phyloP scores from a whole-genome alignment of 2,113 vertebrate genomes.

The Aspiorhynchus laticeps region DNA sequence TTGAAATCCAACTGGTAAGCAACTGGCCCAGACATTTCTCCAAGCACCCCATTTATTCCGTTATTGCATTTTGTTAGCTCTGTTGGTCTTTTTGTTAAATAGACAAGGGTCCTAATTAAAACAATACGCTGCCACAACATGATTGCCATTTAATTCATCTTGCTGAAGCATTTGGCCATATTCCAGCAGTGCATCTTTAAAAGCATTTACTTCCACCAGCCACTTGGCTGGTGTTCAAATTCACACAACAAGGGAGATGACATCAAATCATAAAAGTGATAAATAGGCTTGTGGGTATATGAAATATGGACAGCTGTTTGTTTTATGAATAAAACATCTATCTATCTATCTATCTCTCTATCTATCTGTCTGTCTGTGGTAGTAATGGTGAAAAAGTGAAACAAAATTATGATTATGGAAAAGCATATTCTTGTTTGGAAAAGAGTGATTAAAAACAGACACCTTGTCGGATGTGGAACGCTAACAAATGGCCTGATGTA shows the following conservation, averaged over 20 bases:
- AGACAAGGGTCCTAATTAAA: conserved; percentile 53
- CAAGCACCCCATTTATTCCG: conserved; percentile 27
- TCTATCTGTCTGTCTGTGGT: not conserved
- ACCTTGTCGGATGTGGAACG: conserved; percentile 56
- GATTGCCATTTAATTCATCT: conserved; percentile 56
- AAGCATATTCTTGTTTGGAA: not conserved
- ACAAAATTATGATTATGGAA: not conserved
- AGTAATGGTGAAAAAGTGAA: not conserved
- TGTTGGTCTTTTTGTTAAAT: conserved; percentile 49
- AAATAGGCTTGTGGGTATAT: conserved; percentile 35
- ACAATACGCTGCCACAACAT: conserved; percentile 49
- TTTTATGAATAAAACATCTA: not conserved
- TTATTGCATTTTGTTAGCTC: conserved; percentile 44
- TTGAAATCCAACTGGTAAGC: not conserved
- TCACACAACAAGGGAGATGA: conserved; percentile 43
- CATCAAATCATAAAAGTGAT: conserved; percentile 46
- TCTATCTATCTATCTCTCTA: not conserved
- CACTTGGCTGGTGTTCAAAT: conserved; percentile 55
- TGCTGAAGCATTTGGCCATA: conserved; percentile 50
- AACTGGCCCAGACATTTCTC: conserved; percentile 7
- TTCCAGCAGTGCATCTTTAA: conserved; percentile 50
- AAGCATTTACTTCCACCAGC: conserved; percentile 49
- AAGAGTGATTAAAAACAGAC: not conserved
- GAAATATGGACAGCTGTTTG: conserved; percentile 42
- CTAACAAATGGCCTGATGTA: conserved; percentile 69